A percentile compares a stretch with the other conserved stretches of the same genome.
These are phyloP conservation scores for Sitta carolinensis DNA, from an alignment of 2,797 vertebrate genomes.

Conservation along the genomic window DNA sequence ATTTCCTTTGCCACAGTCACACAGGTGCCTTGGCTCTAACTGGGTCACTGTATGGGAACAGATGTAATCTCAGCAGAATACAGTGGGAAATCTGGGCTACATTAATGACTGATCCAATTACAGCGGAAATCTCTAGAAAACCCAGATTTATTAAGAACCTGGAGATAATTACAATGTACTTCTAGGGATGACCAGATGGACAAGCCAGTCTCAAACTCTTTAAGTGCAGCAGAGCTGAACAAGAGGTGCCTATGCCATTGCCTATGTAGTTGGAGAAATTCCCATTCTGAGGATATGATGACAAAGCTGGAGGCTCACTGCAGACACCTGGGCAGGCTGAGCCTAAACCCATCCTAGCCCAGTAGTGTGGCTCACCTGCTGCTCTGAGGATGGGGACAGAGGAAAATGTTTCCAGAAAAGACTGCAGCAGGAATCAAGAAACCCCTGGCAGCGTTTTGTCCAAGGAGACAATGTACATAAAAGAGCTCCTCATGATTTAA, in stretches of 20 bases:
- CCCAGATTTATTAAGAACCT: slow-evolving; percentile 40
- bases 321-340: not conserved
- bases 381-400: not conserved
- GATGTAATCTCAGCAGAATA: slow-evolving; percentile 62
- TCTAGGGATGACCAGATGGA: slow-evolving; percentile 51
- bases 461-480: not conserved
- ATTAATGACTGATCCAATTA: slow-evolving; percentile 57
- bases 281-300: not conserved
- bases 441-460: not conserved
- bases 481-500: not conserved
- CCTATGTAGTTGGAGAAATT: not conserved
- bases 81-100: slow-evolving; percentile 39
- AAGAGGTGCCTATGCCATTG: not conserved
- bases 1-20: slow-evolving; percentile 15
- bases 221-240: not conserved
- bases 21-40: slow-evolving; percentile 22
- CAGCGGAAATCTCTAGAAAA: slow-evolving; percentile 48
- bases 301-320: not conserved
- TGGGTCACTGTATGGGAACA: slow-evolving; percentile 43
- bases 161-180: slow-evolving; percentile 28
- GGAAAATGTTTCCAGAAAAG: not conserved
- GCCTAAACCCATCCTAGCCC: not conserved
- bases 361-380: not conserved
- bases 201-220: not conserved
- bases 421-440: not conserved